phyloP scores from a whole-genome alignment of 2,797 vertebrate species.

The Myripristis jacobus region DNA sequence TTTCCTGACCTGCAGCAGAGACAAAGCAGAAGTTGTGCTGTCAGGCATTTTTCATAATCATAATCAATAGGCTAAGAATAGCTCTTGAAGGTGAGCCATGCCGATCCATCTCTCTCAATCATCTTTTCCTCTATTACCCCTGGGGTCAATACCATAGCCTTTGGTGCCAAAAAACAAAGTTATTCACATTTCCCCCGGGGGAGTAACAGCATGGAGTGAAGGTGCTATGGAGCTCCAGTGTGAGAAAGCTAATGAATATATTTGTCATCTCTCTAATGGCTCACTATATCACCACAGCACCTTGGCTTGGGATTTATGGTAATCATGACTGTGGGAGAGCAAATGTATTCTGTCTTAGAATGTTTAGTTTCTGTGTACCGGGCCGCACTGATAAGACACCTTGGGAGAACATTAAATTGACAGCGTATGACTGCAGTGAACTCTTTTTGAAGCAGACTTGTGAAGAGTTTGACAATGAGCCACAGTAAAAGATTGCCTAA shows the following conservation, averaged over 20 bases:
- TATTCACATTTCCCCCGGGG: conserved; percentile 27
- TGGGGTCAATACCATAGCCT: conserved; percentile 35
- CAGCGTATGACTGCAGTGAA: conserved; percentile 5
- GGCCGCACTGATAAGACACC: conserved; percentile 56
- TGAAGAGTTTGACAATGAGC: conserved; percentile 37
- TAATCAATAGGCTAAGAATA: conserved; percentile 46
- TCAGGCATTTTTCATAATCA: conserved; percentile 43
- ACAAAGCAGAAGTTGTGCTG: conserved; percentile 15
- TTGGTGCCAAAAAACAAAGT: conserved; percentile 47
- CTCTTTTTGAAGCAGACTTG: conserved; percentile 29
- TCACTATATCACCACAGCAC: conserved; percentile 63
- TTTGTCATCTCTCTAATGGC: conserved; percentile 74
- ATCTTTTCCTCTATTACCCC: conserved; percentile 34
- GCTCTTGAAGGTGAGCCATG: conserved; percentile 34
- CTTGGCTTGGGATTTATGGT: conserved; percentile 64
- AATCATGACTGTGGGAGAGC: conserved; percentile 51
- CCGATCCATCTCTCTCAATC: conserved; percentile 54
- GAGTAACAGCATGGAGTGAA: conserved; percentile 44
- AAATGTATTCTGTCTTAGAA: conserved; percentile 35
- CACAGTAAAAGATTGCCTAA: conserved; percentile 27
- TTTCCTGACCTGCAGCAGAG: conserved; percentile 16
- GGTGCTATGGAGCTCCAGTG: conserved; percentile 1
- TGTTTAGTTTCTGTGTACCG: conserved; percentile 25
- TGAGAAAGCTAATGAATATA: conserved; percentile 66
- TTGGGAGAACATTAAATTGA: conserved; percentile 45